phyloP scores from a whole-genome alignment of 2,888 invertebrate species.

The Pheosia tremula region DNA sequence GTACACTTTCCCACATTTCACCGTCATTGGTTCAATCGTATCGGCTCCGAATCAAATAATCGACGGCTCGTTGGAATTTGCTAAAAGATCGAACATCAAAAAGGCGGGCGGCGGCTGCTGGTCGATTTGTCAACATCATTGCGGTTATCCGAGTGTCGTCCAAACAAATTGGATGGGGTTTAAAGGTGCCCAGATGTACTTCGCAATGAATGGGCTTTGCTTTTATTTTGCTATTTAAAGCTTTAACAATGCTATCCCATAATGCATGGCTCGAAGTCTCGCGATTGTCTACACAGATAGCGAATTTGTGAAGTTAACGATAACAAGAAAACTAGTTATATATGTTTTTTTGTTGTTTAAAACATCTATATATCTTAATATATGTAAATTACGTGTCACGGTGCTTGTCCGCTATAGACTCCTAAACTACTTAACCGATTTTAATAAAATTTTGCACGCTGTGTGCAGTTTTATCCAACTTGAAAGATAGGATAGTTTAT shows the following conservation, averaged over 20 bases:
- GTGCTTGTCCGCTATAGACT: too few relatives aligned
- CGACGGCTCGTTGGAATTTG: slow-evolving; percentile 9
- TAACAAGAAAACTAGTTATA: too few relatives aligned
- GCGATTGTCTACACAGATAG: too few relatives aligned
- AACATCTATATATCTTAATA: too few relatives aligned
- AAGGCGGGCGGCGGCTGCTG: slow-evolving; percentile 66
- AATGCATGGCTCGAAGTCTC: too few relatives aligned
- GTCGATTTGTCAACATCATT: slow-evolving; percentile 81
- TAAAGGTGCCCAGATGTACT: slow-evolving; percentile 53
- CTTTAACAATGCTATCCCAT: slow-evolving; percentile 3
- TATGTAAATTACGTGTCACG: too few relatives aligned
- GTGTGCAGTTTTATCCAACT: too few relatives aligned
- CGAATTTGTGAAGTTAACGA: too few relatives aligned
- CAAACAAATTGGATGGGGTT: slow-evolving; percentile 75
- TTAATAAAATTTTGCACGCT: too few relatives aligned
- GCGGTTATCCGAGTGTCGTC: slow-evolving; percentile 60
- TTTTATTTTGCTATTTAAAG: slow-evolving; percentile 29
- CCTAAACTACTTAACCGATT: too few relatives aligned
- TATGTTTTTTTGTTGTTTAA: too few relatives aligned
- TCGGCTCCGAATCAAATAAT: slow-evolving; percentile 5
- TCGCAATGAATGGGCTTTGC: slow-evolving; percentile 36
- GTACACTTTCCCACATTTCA: not conserved
- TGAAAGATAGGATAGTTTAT: too few relatives aligned
- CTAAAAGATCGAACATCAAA: slow-evolving; percentile 76
- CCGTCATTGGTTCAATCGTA: not conserved